Conservation (phyloP, 2,113 vertebrate species). For the Ploceus nigricollis region DNA sequence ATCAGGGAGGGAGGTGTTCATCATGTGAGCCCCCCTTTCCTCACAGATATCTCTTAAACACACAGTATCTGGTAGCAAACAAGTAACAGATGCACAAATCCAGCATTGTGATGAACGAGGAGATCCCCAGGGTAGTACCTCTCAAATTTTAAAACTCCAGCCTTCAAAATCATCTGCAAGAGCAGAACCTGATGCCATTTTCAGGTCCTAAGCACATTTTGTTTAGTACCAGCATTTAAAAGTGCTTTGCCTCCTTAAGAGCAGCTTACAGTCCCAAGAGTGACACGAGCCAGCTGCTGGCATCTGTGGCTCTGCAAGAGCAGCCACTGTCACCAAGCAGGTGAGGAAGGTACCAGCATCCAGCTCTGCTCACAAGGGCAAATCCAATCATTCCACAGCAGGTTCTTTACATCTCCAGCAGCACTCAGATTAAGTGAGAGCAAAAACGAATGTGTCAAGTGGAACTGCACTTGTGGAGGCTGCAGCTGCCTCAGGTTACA, state of each 20-base stretch:
- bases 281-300: neutral
- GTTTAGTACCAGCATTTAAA: neutral
- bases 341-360: neutral
- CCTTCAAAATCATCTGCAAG: neutral
- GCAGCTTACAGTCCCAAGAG: neutral
- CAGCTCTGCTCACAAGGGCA: neutral
- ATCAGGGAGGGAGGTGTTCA: neutral
- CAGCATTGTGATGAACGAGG: rapidly evolving
- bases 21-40: neutral
- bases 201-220: neutral
- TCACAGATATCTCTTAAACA: rapidly evolving
- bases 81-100: neutral
- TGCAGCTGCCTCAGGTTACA: neutral
- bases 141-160: neutral
- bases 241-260: neutral
- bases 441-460: neutral
- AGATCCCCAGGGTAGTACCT: neutral
- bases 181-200: neutral
- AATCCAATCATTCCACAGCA: neutral
- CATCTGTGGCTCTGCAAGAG: neutral
- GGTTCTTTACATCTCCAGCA: neutral
- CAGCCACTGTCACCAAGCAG: neutral
- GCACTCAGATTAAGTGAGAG: neutral
- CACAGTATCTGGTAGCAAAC: rapidly evolving
- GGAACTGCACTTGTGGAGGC: neutral